Percentiles rank a stretch among this genome's conserved stretches.
Conservation (phyloP, 2,797 vertebrate genomes). For the Spheniscus humboldti region DNA sequence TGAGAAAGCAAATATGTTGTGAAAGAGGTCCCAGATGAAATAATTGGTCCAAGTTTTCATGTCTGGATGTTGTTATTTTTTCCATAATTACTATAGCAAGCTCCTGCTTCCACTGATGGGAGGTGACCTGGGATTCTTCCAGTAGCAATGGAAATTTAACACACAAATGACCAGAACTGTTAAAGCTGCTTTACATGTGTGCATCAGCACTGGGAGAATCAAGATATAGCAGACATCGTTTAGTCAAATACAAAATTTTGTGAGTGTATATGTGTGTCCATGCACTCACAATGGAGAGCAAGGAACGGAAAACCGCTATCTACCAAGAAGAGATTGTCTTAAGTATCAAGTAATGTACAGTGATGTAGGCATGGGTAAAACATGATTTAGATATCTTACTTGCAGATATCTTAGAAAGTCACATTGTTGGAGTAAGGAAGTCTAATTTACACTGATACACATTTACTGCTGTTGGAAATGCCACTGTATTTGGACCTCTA, state of each 20-base stretch:
- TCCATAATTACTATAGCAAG: conserved; percentile 51
- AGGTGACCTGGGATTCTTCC: conserved; percentile 28
- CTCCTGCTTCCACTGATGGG: not conserved
- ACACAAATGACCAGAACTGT: not conserved
- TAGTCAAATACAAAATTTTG: not conserved
- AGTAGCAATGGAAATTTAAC: conserved; percentile 40
- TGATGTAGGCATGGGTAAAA: not conserved
- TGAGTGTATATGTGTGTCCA: not conserved
- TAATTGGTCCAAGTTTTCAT: conserved; percentile 26
- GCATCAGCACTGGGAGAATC: not conserved
- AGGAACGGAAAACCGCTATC: not conserved
- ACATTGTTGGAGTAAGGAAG: not conserved
- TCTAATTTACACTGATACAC: not conserved
- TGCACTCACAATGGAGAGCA: not conserved
- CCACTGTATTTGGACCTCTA: not conserved
- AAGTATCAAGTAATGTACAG: not conserved
- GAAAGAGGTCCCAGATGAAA: conserved; percentile 53
- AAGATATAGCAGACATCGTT: not conserved
- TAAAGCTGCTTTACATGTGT: not conserved
- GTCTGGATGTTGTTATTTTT: conserved; percentile 59
- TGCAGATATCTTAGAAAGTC: not conserved
- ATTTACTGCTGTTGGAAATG: not conserved
- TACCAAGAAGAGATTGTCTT: not conserved
- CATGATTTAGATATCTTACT: not conserved
- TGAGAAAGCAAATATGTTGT: conserved; percentile 2